Evolutionary conservation across 1,140 invertebrate genomes (phyloP).

Genomic region (Patella vulgata): DNA sequence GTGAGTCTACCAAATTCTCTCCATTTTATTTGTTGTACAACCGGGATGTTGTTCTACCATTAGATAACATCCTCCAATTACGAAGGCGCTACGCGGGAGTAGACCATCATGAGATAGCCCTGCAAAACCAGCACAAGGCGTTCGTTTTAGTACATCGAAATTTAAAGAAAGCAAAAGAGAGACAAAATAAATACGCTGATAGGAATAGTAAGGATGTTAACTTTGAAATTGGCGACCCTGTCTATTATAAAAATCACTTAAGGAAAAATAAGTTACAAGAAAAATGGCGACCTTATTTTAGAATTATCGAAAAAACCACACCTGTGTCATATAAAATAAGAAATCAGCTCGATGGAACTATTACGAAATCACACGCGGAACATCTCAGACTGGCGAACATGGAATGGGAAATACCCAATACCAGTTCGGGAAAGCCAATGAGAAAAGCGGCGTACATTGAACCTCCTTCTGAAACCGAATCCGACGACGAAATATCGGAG

Average conservation of each 20-base stretch:
- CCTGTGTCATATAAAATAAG: constrained; percentile 1
- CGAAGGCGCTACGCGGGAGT: constrained; percentile 13
- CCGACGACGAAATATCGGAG: too few relatives aligned
- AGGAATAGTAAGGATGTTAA: background rate
- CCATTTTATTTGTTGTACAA: constrained; percentile 23
- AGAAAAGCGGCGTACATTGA: background rate
- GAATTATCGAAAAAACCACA: constrained; percentile 5
- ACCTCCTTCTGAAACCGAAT: background rate
- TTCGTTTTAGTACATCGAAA: background rate
- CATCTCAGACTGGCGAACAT: constrained; percentile 7
- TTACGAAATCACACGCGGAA: constrained; percentile 2
- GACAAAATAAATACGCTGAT: constrained; percentile 15
- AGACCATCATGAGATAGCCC: background rate
- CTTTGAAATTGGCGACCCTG: constrained; percentile 10
- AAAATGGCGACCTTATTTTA: too few relatives aligned
- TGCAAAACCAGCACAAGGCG: constrained; percentile 13
- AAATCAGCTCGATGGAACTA: constrained; percentile 14
- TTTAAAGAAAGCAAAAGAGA: constrained; percentile 2
- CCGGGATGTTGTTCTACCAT: constrained; percentile 17
- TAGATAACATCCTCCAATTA: constrained; percentile 24
- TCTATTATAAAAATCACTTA: constrained; percentile 3
- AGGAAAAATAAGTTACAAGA: too few relatives aligned
- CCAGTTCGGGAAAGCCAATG: background rate
- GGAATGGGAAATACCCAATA: constrained; percentile 6
- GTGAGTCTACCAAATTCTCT: too few relatives aligned